Conservation (phyloP, 2,888 invertebrate genomes). For the Tipula vernalis region DNA sequence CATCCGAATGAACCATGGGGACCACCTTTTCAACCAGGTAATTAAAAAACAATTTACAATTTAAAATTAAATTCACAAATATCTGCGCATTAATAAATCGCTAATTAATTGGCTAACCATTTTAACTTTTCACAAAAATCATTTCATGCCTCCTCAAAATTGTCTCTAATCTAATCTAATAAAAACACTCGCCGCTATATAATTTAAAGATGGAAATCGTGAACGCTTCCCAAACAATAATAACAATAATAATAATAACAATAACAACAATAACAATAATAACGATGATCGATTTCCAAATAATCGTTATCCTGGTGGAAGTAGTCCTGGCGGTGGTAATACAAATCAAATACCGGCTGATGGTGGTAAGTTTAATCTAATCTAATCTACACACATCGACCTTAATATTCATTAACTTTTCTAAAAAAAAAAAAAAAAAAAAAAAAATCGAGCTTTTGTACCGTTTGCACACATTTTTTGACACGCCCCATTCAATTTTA, state of each 20-base stretch:
- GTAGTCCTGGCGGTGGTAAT: conserved; percentile 38
- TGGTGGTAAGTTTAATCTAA: conserved; percentile 13
- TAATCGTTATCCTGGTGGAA: conserved; percentile 36
- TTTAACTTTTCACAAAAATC: not conserved
- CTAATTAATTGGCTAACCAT: not conserved
- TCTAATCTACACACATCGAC: not conserved
- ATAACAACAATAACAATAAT: conserved; percentile 14
- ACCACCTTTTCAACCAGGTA: conserved; percentile 21
- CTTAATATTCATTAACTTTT: not conserved
- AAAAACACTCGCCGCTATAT: not conserved
- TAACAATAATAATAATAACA: not conserved
- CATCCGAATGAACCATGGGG: conserved; percentile 23
- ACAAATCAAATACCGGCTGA: conserved; percentile 25
- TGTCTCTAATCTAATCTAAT: not conserved
- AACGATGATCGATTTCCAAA: conserved; percentile 24
- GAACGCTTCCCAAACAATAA: conserved; percentile 27
- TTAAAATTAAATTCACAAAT: not conserved
- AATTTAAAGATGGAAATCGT: conserved; percentile 21
- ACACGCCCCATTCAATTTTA: not conserved
- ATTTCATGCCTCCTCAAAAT: not conserved
- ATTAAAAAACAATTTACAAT: conserved; percentile 9
- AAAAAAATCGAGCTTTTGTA: conserved; percentile 22
- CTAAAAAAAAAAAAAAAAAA: not conserved
- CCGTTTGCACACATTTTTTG: not conserved
- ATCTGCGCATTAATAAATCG: not conserved